Conservation (phyloP, 2,113 vertebrate genomes). For the Tilapia sparmanii region DNA sequence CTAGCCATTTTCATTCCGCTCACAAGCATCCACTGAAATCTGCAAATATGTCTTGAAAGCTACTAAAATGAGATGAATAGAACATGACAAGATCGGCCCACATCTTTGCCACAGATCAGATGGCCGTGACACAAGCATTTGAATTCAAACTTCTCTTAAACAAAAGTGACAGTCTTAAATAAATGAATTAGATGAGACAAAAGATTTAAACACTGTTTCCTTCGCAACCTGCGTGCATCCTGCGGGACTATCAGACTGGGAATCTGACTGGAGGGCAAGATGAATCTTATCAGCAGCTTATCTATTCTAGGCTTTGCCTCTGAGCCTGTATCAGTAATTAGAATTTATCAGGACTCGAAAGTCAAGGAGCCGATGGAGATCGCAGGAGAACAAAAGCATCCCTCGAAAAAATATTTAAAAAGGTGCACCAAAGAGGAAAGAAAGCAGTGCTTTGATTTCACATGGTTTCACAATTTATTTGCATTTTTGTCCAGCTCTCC, state of each 20-base stretch:
- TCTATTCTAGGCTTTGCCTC: slow-evolving; percentile 25
- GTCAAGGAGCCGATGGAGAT: slow-evolving; percentile 25
- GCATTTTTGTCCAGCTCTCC: slow-evolving; percentile 67
- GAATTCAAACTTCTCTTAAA: slow-evolving; percentile 67
- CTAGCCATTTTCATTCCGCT: slow-evolving; percentile 54
- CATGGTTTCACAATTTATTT: slow-evolving; percentile 77
- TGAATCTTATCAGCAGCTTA: slow-evolving; percentile 46
- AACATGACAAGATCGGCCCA: slow-evolving; percentile 65
- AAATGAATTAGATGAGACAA: slow-evolving; percentile 63
- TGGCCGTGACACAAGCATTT: slow-evolving; percentile 66
- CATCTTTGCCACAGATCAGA: slow-evolving; percentile 57
- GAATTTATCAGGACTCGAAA: slow-evolving; percentile 25
- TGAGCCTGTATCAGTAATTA: slow-evolving; percentile 32
- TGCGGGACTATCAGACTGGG: slow-evolving; percentile 15
- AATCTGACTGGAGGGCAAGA: slow-evolving; percentile 38
- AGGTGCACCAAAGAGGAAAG: background rate
- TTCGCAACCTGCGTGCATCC: background rate
- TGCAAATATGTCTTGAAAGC: slow-evolving; percentile 40
- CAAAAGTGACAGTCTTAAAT: slow-evolving; percentile 68
- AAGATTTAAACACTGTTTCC: slow-evolving; percentile 45
- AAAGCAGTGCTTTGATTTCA: slow-evolving; percentile 24
- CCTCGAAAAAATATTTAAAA: background rate
- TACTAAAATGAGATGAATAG: slow-evolving; percentile 66
- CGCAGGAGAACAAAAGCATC: background rate
- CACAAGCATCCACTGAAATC: slow-evolving; percentile 65